These are phyloP conservation scores for Macaria liturata DNA, from an alignment of 2,888 invertebrate genomes.

Conservation along the genomic window DNA sequence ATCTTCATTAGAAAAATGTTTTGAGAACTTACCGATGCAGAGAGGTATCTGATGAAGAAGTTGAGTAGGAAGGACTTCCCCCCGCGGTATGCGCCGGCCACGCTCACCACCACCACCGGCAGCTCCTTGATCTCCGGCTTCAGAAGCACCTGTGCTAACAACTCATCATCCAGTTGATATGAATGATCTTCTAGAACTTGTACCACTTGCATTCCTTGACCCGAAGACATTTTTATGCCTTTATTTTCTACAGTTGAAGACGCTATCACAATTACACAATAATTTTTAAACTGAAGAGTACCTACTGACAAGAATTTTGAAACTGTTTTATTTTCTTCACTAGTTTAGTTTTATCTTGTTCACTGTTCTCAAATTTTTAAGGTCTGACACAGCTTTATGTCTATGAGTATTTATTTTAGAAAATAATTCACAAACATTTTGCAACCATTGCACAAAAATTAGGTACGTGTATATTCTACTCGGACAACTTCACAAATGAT, in stretches of 20 bases:
- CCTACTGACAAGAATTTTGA: no score
- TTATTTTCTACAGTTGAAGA: not conserved
- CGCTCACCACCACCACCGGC: slow-evolving; percentile 39
- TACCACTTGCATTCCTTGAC: slow-evolving; percentile 15
- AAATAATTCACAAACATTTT: slow-evolving; percentile 6
- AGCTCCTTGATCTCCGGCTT: slow-evolving; percentile 30
- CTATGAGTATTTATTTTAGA: no score
- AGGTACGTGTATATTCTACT: no score
- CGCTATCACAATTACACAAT: no score
- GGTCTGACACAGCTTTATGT: no score
- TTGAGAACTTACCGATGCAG: slow-evolving; percentile 26
- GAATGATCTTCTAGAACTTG: slow-evolving; percentile 14
- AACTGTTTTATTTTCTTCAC: no score
- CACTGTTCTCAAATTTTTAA: no score
- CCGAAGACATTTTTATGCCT: not conserved
- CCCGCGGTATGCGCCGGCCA: slow-evolving; percentile 41
- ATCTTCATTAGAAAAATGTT: no score
- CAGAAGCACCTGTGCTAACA: slow-evolving; percentile 25
- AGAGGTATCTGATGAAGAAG: slow-evolving; percentile 40
- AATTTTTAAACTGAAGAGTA: no score
- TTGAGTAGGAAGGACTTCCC: slow-evolving; percentile 43
- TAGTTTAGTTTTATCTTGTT: no score
- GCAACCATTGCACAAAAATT: not conserved
- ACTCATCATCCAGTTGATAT: slow-evolving; percentile 24
- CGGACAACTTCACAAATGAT: not conserved